Evolutionary conservation across 2,797 vertebrate species (phyloP), one percentile per base, ranked within the genome.

Genomic region (Girardinus metallicus): DNA sequence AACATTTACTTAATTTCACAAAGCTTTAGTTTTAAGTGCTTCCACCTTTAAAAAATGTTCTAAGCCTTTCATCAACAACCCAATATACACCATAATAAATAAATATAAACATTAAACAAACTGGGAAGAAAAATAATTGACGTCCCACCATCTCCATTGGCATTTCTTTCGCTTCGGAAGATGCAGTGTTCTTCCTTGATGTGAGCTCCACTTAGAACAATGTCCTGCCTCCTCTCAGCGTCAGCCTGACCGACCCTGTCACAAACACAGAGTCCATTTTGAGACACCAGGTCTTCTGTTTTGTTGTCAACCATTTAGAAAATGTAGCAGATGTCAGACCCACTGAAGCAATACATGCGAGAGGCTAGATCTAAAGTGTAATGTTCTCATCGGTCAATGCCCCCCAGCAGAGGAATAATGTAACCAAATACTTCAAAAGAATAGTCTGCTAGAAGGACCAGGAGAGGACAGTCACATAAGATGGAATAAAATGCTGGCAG

Each of bases 101-200:
- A 47, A 18, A 34, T 10, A 36, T 43, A 23, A 11, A 21, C 74
- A 73, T 79, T 1, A 72, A 62, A 62, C 23, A 76, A 73, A 31
- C 8, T 71, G 41, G 5, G 11, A 29, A 71, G 41, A 43, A 81
- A 74, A 77, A 46, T 16, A 1, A 64, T 57, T 36, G 80, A 46
- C n/a, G 77, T 79, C 94, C 96, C 89, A 99, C 99, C 99, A 80
- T 99, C 93, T 1, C 98, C 97, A 0, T 96, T 97, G 85, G 95
- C 94, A 88, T 95, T 98, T 83, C 96, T 97, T 94, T 99, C 98
- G 0, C 99, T 99, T 82, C 97, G 96, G 93, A 99, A 99, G 89
- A 99, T 86, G 84, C 99, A 99, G 88, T 99, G 99, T 60, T 99
- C 98, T 77, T 99, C 99, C 91, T 95, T 98, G 93, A 99, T 99